These are phyloP conservation scores for Chesias legatella DNA, from an alignment of 2,888 invertebrate species.

Conservation along the genomic window DNA sequence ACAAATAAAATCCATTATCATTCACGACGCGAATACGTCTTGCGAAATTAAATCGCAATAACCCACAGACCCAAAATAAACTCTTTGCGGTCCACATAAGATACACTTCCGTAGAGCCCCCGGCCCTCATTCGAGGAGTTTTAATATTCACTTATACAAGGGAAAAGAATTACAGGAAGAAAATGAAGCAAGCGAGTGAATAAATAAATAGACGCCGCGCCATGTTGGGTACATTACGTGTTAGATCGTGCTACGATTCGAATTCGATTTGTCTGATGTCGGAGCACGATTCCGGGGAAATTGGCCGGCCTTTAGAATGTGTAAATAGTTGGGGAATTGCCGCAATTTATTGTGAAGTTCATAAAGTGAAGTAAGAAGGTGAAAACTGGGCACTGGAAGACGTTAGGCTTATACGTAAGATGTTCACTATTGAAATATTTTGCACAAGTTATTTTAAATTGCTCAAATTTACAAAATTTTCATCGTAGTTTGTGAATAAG, in stretches of 20 bases:
- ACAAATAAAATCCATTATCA: constrained; percentile 37
- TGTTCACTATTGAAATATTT: no score
- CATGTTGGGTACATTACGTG: constrained; percentile 68
- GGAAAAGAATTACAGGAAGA: constrained; percentile 76
- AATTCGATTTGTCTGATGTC: constrained; percentile 69
- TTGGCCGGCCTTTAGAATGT: constrained; percentile 64
- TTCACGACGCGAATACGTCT: constrained; percentile 28
- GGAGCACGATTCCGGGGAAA: constrained; percentile 48
- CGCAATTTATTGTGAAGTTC: constrained; percentile 12
- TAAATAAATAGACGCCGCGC: constrained; percentile 62
- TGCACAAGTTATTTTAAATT: no score
- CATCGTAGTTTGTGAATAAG: no score
- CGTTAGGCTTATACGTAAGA: no score
- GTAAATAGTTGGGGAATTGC: constrained; percentile 49
- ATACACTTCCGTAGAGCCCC: constrained; percentile 32
- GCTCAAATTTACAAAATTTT: no score
- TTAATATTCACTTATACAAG: constrained; percentile 74
- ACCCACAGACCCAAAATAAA: constrained; percentile 30
- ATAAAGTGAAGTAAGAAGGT: constrained; percentile 8
- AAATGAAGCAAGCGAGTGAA: constrained; percentile 74
- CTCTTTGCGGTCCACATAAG: constrained; percentile 39
- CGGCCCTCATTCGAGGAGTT: constrained; percentile 49
- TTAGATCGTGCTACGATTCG: constrained; percentile 56
- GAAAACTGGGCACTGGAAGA: not conserved
- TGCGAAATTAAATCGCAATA: constrained; percentile 49